Evolutionary conservation across 2,797 vertebrate species (phyloP).

Genomic region (Microctenopoma stevenorrisi): DNA sequence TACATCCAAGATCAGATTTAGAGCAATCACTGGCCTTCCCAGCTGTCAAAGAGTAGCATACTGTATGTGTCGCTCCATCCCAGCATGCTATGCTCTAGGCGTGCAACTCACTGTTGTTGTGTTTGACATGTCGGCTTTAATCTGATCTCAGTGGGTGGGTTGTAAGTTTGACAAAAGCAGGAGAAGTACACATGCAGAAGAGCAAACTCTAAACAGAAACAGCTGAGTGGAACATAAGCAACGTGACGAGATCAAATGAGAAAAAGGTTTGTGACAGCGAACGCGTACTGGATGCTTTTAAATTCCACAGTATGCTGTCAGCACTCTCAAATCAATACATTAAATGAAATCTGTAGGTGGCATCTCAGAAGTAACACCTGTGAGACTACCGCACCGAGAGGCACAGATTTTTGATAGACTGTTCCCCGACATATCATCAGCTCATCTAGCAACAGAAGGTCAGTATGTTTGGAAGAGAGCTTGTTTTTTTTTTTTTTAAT

Average conservation of each 20-base stretch:
- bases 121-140: conserved; percentile 62
- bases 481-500: conserved; percentile 38
- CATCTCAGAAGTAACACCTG: conserved; percentile 35
- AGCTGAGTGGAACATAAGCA: conserved; percentile 23
- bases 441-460: conserved; percentile 29
- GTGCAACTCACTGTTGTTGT: conserved; percentile 36
- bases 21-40: conserved; percentile 51
- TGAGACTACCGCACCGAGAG: not conserved
- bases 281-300: conserved; percentile 11
- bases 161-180: conserved; percentile 55
- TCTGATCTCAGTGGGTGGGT: conserved; percentile 60
- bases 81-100: conserved; percentile 72
- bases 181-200: conserved; percentile 17
- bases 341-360: conserved; percentile 33
- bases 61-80: conserved; percentile 47
- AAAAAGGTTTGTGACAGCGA: conserved; percentile 11
- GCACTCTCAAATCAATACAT: conserved; percentile 12
- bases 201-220: conserved; percentile 20
- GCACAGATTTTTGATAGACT: not conserved
- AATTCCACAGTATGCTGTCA: not conserved
- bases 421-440: conserved; percentile 22
- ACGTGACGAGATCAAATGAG: conserved; percentile 39
- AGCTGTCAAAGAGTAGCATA: conserved; percentile 35
- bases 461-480: conserved; percentile 31
- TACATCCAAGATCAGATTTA: conserved; percentile 72